Percentiles rank a stretch among this genome's conserved stretches.
Evolutionary conservation across 2,113 vertebrate genomes (phyloP).

Genomic region (Etheostoma spectabile): DNA sequence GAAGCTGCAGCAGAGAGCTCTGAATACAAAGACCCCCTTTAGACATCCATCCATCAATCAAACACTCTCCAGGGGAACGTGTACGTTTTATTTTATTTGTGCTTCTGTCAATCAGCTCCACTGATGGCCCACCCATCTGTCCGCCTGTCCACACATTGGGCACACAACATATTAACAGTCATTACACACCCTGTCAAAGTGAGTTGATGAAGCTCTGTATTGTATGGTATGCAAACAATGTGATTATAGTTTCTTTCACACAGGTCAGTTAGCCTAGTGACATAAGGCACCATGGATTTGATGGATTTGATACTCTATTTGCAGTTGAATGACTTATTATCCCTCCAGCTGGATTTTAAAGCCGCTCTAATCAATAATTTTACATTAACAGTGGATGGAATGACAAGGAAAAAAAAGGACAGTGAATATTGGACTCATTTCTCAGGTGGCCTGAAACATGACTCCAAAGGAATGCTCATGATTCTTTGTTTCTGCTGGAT

Average conservation of each 20-base stretch:
- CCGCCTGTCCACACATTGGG: constrained; percentile 36
- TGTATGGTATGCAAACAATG: constrained; percentile 29
- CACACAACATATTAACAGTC: constrained; percentile 28
- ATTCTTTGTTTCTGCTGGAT: too few relatives aligned
- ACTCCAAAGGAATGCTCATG: too few relatives aligned
- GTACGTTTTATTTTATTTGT: constrained; percentile 58
- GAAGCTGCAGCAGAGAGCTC: constrained; percentile 59
- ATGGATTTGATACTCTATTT: constrained; percentile 9
- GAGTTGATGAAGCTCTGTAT: constrained; percentile 33
- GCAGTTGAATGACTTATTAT: neutral
- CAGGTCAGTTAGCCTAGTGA: neutral
- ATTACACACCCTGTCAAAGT: constrained; percentile 17
- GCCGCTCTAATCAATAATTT: too few relatives aligned
- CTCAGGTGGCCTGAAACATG: too few relatives aligned
- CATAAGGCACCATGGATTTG: neutral
- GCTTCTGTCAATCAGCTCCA: constrained; percentile 66
- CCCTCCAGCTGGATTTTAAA: too few relatives aligned
- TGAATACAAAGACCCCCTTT: constrained; percentile 63
- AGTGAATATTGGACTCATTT: too few relatives aligned
- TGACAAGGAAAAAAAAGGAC: too few relatives aligned
- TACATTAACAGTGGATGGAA: too few relatives aligned
- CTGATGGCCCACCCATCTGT: constrained; percentile 62
- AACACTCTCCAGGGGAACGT: constrained; percentile 38
- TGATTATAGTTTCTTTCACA: neutral
- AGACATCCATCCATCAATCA: constrained; percentile 67